phyloP scores from a whole-genome alignment of 2,888 invertebrate species.

The Dryomyza anilis region DNA sequence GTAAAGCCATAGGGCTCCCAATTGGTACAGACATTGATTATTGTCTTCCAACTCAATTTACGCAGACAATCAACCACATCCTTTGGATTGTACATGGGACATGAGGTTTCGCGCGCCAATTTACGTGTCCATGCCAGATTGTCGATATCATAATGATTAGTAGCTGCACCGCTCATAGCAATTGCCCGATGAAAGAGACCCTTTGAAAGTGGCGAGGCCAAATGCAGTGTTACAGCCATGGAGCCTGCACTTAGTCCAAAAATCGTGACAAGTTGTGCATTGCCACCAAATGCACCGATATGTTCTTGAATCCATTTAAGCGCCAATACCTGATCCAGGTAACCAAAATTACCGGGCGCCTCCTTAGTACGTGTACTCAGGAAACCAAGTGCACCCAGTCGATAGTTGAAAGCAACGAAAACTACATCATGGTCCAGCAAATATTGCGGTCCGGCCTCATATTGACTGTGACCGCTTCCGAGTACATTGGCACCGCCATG shows the following conservation, averaged over 20 bases:
- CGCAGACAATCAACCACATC: conserved; percentile 66
- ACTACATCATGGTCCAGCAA: conserved; percentile 52
- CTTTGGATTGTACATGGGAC: conserved; percentile 64
- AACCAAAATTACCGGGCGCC: conserved; percentile 70
- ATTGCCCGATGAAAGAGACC: conserved; percentile 73
- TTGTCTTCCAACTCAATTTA: conserved; percentile 42
- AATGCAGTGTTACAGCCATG: conserved; percentile 62
- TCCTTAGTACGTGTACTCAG: conserved; percentile 67
- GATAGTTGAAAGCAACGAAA: conserved; percentile 54
- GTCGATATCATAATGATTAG: conserved; percentile 63
- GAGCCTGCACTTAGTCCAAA: conserved; percentile 66
- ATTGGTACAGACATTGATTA: conserved; percentile 39
- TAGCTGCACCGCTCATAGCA: conserved; percentile 69
- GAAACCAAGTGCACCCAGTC: conserved; percentile 62
- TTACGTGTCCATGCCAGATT: conserved; percentile 64
- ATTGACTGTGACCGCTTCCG: conserved; percentile 48
- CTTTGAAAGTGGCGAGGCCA: conserved; percentile 69
- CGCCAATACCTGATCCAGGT: conserved; percentile 71
- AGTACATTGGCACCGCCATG: conserved; percentile 51
- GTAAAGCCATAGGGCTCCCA: conserved; percentile 47
- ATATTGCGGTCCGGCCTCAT: conserved; percentile 50
- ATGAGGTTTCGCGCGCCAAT: conserved; percentile 66
- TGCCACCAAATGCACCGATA: conserved; percentile 70
- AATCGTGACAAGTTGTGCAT: conserved; percentile 68
- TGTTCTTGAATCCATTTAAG: conserved; percentile 70